Evolutionary conservation across 2,113 vertebrate genomes (phyloP).

Genomic region (Edolisoma coerulescens): DNA sequence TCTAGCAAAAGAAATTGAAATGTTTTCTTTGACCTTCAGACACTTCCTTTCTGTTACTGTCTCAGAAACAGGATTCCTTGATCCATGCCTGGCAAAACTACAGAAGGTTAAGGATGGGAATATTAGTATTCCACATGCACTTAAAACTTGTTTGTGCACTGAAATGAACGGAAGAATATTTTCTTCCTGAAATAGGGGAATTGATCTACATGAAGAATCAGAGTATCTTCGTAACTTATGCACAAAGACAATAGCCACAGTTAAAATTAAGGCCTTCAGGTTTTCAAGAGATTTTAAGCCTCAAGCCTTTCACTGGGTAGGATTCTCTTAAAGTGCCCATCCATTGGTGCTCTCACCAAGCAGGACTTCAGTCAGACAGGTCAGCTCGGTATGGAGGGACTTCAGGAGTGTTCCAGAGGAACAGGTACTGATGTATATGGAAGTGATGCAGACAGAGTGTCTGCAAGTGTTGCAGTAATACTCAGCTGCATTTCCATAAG

Average conservation of each 20-base stretch:
- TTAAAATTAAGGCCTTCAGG: not conserved
- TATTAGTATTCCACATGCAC: not conserved
- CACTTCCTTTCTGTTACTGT: not conserved
- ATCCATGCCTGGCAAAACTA: not conserved
- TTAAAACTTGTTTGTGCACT: not conserved
- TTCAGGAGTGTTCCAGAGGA: not conserved
- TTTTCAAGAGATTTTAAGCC: not conserved
- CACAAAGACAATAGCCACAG: not conserved
- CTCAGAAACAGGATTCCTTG: not conserved
- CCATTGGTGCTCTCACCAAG: not conserved
- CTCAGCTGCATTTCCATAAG: not conserved
- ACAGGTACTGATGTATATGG: not conserved
- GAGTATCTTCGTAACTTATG: not conserved
- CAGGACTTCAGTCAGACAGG: not conserved
- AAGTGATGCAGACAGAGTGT: not conserved
- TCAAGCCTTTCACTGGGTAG: not conserved
- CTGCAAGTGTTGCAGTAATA: not conserved
- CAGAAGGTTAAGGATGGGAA: not conserved
- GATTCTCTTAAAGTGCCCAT: not conserved
- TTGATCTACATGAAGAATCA: not conserved
- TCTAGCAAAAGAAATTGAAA: not conserved
- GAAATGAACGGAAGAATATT: not conserved
- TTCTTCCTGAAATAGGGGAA: not conserved
- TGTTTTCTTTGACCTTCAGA: conserved; percentile 10
- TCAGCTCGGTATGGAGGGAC: not conserved